Base-by-base conservation (phyloP, 1,140 invertebrate species). In the Eurosta solidaginis region DNA sequence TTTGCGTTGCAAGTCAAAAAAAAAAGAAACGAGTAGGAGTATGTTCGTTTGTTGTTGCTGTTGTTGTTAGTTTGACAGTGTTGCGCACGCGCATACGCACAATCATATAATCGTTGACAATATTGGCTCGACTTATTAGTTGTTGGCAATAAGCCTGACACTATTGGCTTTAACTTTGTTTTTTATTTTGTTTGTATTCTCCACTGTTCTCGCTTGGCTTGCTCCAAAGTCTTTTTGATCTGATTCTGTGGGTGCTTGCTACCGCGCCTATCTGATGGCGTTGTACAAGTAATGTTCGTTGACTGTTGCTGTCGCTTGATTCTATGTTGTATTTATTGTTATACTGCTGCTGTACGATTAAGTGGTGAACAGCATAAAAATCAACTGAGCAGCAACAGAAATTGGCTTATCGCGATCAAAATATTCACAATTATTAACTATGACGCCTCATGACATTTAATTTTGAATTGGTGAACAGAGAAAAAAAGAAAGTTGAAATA, bases 301-400 rank as follows among this genome's bases (percentile, higher is more conserved):
- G 59, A 68, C 59, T 68, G 59, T n/a, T 68, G 59, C 59, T 68
- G 59, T 68, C 59, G 59, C 17, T 36, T 27, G 5, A 20, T 63
- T 63, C 17, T 40, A 17, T 40, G 17, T 20, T 63, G 33, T 40
- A 36, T 36, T 36, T 20, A 36, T 40, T 59, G 29, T 59, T 59
- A 14, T 59, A 22, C 49, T 20, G 33, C 54, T 59, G n/a, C 59
- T 68, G 33, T 36, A 40, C 59, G 59, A 68, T 68, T 68, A 68
- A 68, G 59, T 40, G 59, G 59, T 68, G 59, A 68, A 68, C 59
- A 68, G 59, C 59, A 68, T 68, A 22, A 40, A 68, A 68, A 68
- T 68, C 33, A 68, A 40, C 59, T 40, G 17, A 17, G 17, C 33
- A 10, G n/a, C 59, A 5, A 59, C 29, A 20, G 59, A 20, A 68